Percentiles rank a stretch among this genome's conserved stretches.
Conservation (phyloP, 2,113 vertebrate genomes). For the Phalacrocorax brasilianus region DNA sequence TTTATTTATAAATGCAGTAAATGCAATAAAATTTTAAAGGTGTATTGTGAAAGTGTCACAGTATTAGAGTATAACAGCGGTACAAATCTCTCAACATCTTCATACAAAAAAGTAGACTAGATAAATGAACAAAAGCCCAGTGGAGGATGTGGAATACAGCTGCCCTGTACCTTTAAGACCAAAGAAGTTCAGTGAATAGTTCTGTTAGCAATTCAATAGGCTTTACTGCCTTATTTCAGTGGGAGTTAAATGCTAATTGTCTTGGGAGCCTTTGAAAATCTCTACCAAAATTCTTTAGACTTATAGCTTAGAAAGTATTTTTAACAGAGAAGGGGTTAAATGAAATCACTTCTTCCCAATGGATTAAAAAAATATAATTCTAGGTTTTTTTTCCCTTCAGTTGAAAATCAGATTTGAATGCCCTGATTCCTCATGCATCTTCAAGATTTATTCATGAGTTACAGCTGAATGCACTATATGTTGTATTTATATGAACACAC, state of each 20-base stretch:
- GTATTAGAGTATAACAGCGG: not conserved
- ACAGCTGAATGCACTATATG: conserved; percentile 55
- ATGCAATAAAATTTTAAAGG: not conserved
- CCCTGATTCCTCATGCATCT: conserved; percentile 48
- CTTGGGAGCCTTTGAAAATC: not conserved
- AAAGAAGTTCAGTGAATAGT: not conserved
- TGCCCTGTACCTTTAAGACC: not conserved
- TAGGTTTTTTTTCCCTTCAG: not conserved
- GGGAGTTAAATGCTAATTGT: not conserved
- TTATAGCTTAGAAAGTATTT: not conserved
- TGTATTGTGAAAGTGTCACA: not conserved
- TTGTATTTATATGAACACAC: conserved; percentile 67
- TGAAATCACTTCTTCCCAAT: not conserved
- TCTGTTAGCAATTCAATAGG: not conserved
- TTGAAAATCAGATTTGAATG: conserved; percentile 67
- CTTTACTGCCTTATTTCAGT: not conserved
- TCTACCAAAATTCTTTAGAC: not conserved
- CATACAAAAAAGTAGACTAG: not conserved
- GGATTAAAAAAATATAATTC: not conserved
- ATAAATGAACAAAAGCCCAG: not conserved
- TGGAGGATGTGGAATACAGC: not conserved
- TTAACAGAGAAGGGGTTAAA: conserved; percentile 14
- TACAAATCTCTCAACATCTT: not conserved
- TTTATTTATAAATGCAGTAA: not conserved
- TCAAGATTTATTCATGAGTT: conserved; percentile 69